Conservation (phyloP, 2,113 vertebrate genomes). For the Pavo muticus region DNA sequence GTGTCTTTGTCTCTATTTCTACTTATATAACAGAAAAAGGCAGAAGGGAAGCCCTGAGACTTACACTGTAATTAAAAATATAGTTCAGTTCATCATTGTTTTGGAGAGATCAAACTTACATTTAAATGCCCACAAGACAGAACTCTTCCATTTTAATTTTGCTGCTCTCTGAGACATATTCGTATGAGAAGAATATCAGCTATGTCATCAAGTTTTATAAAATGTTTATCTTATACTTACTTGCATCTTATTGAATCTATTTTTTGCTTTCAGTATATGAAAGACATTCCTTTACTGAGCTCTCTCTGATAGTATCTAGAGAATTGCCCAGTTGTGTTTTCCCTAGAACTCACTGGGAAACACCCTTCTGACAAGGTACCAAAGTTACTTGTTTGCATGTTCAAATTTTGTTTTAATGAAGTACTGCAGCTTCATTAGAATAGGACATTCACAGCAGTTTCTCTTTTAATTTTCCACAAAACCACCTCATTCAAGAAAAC, state of each 20-base stretch:
- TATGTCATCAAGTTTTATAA: slow-evolving; percentile 4
- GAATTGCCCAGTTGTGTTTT: not conserved
- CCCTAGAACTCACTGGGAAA: not conserved
- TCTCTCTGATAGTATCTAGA: slow-evolving; percentile 2
- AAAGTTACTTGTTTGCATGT: not conserved
- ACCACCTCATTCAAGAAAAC: not conserved
- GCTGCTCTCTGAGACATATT: not conserved
- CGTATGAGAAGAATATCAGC: not conserved
- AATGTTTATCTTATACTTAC: slow-evolving; percentile 21
- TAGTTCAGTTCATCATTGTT: not conserved
- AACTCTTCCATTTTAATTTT: not conserved
- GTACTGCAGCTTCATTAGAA: not conserved
- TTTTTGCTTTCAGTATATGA: slow-evolving; percentile 12
- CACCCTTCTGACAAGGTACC: not conserved
- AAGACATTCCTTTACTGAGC: slow-evolving; percentile 44
- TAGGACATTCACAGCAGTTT: not conserved
- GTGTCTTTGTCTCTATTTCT: not conserved
- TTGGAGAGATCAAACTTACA: not conserved
- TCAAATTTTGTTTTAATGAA: not conserved
- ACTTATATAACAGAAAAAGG: not conserved
- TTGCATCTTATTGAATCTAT: slow-evolving; percentile 52
- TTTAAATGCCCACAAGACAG: fast-evolving
- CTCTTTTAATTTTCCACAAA: not conserved
- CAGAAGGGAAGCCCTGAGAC: not conserved
- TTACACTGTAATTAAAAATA: not conserved